Evolutionary conservation across 2,113 vertebrate species (phyloP).

Genomic region (Petrocephalus zakoni): DNA sequence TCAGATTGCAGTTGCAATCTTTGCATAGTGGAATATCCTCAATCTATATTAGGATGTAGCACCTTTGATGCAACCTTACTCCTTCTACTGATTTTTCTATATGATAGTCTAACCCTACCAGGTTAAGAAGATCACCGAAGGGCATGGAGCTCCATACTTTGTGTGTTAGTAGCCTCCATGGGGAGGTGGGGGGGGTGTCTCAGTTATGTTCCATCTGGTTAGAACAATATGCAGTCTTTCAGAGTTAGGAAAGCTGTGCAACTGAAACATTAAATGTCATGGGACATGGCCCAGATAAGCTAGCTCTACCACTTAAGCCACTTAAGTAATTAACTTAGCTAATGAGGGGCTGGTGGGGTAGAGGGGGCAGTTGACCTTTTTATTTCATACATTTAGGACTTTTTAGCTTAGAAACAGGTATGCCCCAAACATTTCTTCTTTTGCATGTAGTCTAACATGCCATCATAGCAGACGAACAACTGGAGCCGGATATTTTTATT

Average conservation of each 20-base stretch:
- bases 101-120: too few relatives aligned
- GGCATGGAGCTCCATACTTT: neutral
- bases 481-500: too few relatives aligned
- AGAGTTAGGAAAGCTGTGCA: too few relatives aligned
- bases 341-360: too few relatives aligned
- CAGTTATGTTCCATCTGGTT: neutral
- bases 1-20: neutral
- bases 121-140: neutral
- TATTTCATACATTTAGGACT: neutral
- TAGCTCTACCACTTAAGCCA: too few relatives aligned
- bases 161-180: neutral
- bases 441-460: neutral
- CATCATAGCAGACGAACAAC: neutral
- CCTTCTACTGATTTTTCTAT: too few relatives aligned
- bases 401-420: neutral
- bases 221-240: too few relatives aligned
- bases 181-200: neutral
- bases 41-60: too few relatives aligned
- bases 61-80: too few relatives aligned
- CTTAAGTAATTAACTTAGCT: too few relatives aligned
- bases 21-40: neutral
- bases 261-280: too few relatives aligned
- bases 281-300: too few relatives aligned
- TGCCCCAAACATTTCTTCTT: neutral
- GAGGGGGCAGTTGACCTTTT: neutral